These are phyloP conservation scores for Valencia hispanica DNA, from an alignment of 2,797 vertebrate species.

Conservation along the genomic window DNA sequence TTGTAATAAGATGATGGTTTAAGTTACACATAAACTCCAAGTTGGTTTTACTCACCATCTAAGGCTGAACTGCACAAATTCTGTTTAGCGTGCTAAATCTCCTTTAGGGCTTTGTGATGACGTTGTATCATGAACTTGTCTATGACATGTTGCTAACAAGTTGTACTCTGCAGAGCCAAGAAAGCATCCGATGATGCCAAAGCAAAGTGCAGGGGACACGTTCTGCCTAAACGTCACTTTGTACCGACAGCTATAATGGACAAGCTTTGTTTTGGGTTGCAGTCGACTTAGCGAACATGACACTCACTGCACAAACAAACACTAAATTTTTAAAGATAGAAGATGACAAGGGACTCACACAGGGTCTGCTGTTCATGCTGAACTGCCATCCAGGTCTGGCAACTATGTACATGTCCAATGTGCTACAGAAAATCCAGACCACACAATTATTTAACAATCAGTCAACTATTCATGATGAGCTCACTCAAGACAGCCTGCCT, in stretches of 20 bases:
- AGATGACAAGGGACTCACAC: slow-evolving; percentile 31
- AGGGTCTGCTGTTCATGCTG: slow-evolving; percentile 13
- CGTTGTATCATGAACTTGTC: neutral
- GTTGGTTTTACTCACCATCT: neutral
- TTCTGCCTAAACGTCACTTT: slow-evolving; percentile 25
- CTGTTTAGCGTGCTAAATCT: neutral
- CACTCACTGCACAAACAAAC: slow-evolving; percentile 32
- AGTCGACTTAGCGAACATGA: slow-evolving; percentile 15
- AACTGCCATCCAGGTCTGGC: slow-evolving; percentile 1
- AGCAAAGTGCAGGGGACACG: neutral
- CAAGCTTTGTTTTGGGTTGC: slow-evolving; percentile 32
- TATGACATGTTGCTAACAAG: neutral
- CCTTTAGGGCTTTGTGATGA: neutral
- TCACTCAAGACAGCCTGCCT: slow-evolving; percentile 28
- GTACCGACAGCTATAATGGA: slow-evolving; percentile 35
- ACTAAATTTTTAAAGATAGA: slow-evolving; percentile 43
- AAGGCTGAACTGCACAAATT: neutral
- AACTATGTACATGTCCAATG: slow-evolving; percentile 1
- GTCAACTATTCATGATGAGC: slow-evolving; percentile 48
- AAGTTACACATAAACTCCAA: neutral
- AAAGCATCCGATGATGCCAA: neutral
- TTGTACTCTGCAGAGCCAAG: neutral
- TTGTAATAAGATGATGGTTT: neutral
- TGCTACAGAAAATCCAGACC: slow-evolving; percentile 15
- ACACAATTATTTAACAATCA: slow-evolving; percentile 38